Conservation (phyloP, 2,113 vertebrate species). For the Anas platyrhynchos region DNA sequence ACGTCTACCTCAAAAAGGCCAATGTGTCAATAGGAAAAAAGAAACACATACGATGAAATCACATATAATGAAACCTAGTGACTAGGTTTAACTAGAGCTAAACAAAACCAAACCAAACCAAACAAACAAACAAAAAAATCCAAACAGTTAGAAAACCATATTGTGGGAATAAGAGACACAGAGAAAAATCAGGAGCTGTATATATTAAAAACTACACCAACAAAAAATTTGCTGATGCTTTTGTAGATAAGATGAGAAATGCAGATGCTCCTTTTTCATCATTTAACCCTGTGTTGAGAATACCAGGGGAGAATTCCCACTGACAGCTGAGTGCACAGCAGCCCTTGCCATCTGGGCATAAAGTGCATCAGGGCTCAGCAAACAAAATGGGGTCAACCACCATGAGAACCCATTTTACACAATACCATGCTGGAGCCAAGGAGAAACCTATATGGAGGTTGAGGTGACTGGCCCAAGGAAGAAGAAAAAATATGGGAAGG, state of each 20-base stretch:
- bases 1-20: neutral
- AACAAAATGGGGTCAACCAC: neutral
- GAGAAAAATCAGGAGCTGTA: neutral
- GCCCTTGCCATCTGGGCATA: constrained; percentile 3
- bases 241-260: neutral
- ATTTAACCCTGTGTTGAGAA: neutral
- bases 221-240: neutral
- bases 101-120: neutral
- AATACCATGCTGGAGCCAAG: neutral
- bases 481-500: neutral
- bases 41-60: neutral
- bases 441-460: neutral
- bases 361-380: neutral
- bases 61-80: neutral
- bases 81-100: neutral
- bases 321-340: neutral
- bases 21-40: neutral
- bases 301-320: neutral
- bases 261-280: neutral
- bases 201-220: neutral
- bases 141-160: neutral
- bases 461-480: neutral
- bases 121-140: neutral
- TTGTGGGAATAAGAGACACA: neutral
- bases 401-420: neutral